Conservation (phyloP, 1,140 invertebrate genomes). For the Macrobrachium nipponense region DNA sequence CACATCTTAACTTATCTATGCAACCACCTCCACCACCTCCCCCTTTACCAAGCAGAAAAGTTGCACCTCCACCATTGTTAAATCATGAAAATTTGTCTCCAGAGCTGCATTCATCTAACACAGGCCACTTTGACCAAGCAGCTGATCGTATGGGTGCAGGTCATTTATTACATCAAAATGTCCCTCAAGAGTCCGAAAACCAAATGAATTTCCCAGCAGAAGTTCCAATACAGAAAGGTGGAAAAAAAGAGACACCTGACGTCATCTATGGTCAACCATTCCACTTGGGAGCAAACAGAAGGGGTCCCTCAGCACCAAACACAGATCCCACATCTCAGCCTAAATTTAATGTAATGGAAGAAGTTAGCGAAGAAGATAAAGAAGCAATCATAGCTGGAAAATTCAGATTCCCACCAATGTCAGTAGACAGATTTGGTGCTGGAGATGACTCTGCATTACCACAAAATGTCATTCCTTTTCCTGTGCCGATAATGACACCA, state of each 20-base stretch:
- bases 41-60: neutral
- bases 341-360: neutral
- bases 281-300: neutral
- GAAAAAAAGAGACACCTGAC: neutral
- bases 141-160: too few relatives aligned
- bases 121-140: neutral
- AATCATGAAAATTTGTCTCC: neutral
- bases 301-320: neutral
- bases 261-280: conserved; percentile 13
- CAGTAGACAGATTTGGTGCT: neutral
- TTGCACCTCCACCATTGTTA: conserved; percentile 10
- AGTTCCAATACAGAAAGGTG: too few relatives aligned
- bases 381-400: conserved; percentile 45
- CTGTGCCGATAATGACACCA: conserved; percentile 17
- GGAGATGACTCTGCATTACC: neutral
- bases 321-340: neutral
- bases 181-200: neutral
- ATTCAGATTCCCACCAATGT: conserved; percentile 39
- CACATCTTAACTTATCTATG: neutral
- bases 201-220: neutral
- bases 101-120: neutral
- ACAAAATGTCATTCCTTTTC: conserved; percentile 36
- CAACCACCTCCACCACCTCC: conserved; percentile 17
- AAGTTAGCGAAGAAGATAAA: conserved; percentile 37
- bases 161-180: neutral